Evolutionary conservation across 2,113 vertebrate genomes (phyloP).

Genomic region (Cricetomys ansorgei): DNA sequence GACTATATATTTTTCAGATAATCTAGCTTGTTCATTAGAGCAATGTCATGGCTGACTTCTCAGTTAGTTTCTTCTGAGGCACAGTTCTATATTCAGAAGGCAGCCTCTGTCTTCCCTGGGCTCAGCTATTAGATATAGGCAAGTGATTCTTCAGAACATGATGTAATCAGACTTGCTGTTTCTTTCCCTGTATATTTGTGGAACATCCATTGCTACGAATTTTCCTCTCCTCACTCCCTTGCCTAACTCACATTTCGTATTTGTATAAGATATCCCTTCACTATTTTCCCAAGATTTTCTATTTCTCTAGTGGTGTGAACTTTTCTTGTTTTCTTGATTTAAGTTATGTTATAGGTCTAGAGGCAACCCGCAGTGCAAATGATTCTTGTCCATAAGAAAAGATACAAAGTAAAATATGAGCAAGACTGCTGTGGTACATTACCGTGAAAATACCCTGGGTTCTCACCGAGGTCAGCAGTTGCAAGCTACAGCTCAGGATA

Average conservation of each 20-base stretch:
- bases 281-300: background rate
- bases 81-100: background rate
- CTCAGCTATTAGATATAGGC: background rate
- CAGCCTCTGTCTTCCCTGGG: background rate
- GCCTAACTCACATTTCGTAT: background rate
- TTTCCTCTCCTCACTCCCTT: background rate
- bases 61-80: background rate
- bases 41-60: background rate
- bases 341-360: background rate
- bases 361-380: background rate
- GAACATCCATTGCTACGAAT: background rate
- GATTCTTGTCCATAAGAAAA: background rate
- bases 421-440: background rate
- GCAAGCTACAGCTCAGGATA: background rate
- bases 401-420: background rate
- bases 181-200: background rate
- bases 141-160: background rate
- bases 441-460: background rate
- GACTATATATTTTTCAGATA: background rate
- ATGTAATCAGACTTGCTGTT: background rate
- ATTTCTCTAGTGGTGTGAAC: background rate
- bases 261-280: background rate
- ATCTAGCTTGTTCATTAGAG: background rate
- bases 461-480: background rate
- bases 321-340: conserved; percentile 6